Conservation (phyloP, 2,797 vertebrate species). For the Coregonus sp. region DNA sequence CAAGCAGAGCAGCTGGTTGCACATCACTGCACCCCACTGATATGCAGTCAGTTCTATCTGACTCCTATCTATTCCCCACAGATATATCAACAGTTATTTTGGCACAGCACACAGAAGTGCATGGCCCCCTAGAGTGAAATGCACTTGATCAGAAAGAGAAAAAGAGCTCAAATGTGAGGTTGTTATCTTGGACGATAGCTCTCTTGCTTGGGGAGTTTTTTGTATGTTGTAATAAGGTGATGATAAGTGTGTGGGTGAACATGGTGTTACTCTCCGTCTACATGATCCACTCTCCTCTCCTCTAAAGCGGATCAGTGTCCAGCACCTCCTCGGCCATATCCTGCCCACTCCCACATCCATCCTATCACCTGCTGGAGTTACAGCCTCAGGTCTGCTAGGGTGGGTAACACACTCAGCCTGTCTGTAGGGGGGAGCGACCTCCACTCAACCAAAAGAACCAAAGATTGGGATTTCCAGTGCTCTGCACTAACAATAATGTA, state of each 20-base stretch:
- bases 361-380: constrained; percentile 41
- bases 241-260: constrained; percentile 62
- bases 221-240: constrained; percentile 49
- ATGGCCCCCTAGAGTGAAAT: too few relatives aligned
- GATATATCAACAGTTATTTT: too few relatives aligned
- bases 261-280: constrained; percentile 45
- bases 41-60: not conserved
- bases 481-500: constrained; percentile 38
- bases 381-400: constrained; percentile 43
- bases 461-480: constrained; percentile 44
- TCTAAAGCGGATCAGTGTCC: constrained; percentile 48
- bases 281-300: constrained; percentile 49
- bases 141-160: constrained; percentile 22
- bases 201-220: constrained; percentile 46
- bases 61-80: not conserved
- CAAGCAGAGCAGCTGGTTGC: constrained; percentile 37
- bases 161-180: constrained; percentile 23
- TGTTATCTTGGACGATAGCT: constrained; percentile 31
- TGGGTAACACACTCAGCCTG: constrained; percentile 46
- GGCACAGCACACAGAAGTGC: too few relatives aligned
- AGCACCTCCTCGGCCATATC: constrained; percentile 38
- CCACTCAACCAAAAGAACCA: constrained; percentile 53
- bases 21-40: not conserved
- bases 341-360: constrained; percentile 46
- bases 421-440: constrained; percentile 38